Evolutionary conservation across 2,888 invertebrate species (phyloP).

Genomic region (Drosophila kanekoi): DNA sequence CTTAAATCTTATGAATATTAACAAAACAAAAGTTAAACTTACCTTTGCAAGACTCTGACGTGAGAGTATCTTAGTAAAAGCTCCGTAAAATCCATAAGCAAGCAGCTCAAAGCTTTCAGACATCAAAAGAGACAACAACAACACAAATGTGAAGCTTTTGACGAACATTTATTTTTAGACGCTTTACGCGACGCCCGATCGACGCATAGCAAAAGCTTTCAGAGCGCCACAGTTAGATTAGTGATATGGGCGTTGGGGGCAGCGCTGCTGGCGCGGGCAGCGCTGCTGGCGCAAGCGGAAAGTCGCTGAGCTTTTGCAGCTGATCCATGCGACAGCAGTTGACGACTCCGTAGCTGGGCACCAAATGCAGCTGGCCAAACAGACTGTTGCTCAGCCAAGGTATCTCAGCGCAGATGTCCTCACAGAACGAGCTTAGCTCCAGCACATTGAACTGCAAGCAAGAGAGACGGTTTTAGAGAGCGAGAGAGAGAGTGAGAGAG

Average conservation of each 20-base stretch:
- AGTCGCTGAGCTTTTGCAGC: conserved; percentile 37
- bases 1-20: no score
- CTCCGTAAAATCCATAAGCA: neutral
- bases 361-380: conserved; percentile 46
- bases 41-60: neutral
- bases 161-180: neutral
- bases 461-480: neutral
- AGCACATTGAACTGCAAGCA: conserved; percentile 19
- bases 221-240: neutral
- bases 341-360: conserved; percentile 47
- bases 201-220: neutral
- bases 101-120: conserved; percentile 1
- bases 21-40: neutral
- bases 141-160: neutral
- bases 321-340: conserved; percentile 46
- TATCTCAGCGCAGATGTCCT: conserved; percentile 42
- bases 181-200: no score
- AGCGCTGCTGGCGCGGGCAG: neutral
- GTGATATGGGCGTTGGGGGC: neutral
- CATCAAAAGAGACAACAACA: neutral
- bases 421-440: conserved; percentile 38
- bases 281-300: conserved; percentile 3
- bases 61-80: neutral
- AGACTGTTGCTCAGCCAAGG: conserved; percentile 45
- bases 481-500: neutral